These are phyloP conservation scores for Platyscapa corneri DNA, from an alignment of 1,140 invertebrate genomes.

Conservation along the genomic window DNA sequence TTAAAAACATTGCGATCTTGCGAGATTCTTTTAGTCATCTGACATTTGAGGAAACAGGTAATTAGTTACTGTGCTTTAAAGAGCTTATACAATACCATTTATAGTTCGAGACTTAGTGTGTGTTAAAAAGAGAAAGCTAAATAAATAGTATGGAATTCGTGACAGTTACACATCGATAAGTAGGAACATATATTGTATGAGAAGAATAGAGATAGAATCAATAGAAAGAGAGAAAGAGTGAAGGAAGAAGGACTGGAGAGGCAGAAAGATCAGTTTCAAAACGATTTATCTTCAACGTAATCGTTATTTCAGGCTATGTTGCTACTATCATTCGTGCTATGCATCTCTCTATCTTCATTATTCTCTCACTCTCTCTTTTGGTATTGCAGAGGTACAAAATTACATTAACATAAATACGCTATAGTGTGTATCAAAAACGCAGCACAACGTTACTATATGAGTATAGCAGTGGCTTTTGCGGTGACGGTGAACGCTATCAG, in stretches of 20 bases:
- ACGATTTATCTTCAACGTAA: slow-evolving; percentile 66
- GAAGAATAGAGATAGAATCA: background rate
- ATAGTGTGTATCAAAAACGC: slow-evolving; percentile 59
- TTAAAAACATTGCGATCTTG: too few species aligned
- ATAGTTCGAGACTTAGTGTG: too few species aligned
- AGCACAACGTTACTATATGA: background rate
- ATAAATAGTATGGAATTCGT: background rate
- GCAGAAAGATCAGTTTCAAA: slow-evolving; percentile 48
- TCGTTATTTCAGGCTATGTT: slow-evolving; percentile 63
- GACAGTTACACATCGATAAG: background rate
- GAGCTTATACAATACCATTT: too few species aligned
- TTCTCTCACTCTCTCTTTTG: background rate
- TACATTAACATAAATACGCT: slow-evolving; percentile 70
- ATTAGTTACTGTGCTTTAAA: too few species aligned
- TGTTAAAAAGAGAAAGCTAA: background rate
- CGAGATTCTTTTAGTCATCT: too few species aligned
- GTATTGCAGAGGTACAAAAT: slow-evolving; percentile 57
- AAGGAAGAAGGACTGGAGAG: background rate
- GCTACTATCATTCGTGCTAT: slow-evolving; percentile 30
- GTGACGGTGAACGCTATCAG: slow-evolving; percentile 39
- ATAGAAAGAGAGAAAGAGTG: background rate
- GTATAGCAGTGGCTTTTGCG: background rate
- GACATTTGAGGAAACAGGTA: too few species aligned
- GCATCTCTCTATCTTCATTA: background rate
- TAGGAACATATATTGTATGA: background rate